Evolutionary conservation across 2,888 invertebrate genomes (phyloP), one percentile per base, ranked within the genome.

Genomic region (Ariolimax columbianus): DNA sequence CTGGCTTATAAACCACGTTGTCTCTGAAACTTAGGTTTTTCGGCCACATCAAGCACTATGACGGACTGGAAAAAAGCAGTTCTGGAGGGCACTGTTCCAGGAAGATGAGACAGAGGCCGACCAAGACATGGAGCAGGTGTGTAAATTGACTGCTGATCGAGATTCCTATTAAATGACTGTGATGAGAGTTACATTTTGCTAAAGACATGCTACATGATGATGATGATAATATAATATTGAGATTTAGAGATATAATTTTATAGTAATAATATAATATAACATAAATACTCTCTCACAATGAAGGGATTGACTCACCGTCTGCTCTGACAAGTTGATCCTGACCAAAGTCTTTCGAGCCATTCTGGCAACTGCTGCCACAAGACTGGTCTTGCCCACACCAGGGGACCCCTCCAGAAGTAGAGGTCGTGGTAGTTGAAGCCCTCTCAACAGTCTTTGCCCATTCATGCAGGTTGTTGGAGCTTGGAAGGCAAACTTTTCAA

Each of bases 311-410:
- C 96, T 95, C 95, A 97, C 97, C 63, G 99, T 99, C 95, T 99
- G 99, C 92, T 99, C 99, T 79, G 99, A 99, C 77, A 99, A 95
- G 95, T 99, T 99, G 86, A 99, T 98, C 75, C 99, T 95, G 84
- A 98, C 96, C 55, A 99, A 96, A 91, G 96, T 95, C 93, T 98
- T 96, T 2, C 97, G 97, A 2, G 98, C 96, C 17, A 96, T 96
- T 92, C 96, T 96, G 0, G 99, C 98, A 68, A 99, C 95, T 43
- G 98, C 98, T 82, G 96, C 96, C 1, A 99, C 97, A 83, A 99
- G 95, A 89, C 98, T 98, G 0, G 99, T 99, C 95, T 99, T 99
- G 4, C 99, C 99, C 36, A 99, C 99, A 2, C 99, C 99, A 4
- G 99, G 99, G 90, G 98, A 93, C 1, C 95, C 99, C 95, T 99